Evolutionary conservation across 2,113 vertebrate genomes (phyloP).

Genomic region (Pampusana beccarii): DNA sequence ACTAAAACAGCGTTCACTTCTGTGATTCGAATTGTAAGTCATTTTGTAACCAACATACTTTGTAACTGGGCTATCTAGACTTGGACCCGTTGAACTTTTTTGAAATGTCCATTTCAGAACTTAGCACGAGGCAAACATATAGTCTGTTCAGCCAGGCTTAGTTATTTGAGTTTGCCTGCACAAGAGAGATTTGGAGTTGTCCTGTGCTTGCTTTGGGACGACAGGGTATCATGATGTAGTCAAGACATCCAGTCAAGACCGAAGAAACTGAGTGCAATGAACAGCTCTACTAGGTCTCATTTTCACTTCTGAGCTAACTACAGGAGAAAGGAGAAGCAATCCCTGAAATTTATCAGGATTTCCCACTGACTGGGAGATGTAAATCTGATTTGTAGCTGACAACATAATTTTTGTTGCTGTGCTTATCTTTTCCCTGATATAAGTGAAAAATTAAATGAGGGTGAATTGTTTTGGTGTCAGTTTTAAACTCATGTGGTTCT

Average conservation of each 20-base stretch:
- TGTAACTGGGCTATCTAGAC: not conserved
- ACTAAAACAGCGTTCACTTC: not conserved
- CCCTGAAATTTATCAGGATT: not conserved
- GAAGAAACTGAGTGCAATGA: not conserved
- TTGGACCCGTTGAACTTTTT: not conserved
- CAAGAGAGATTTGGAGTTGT: not conserved
- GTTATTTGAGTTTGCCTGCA: not conserved
- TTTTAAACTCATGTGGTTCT: not conserved
- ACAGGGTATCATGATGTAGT: fast-evolving
- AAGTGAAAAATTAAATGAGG: not conserved
- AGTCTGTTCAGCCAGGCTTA: not conserved
- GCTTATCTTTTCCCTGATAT: not conserved
- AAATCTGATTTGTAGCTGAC: not conserved
- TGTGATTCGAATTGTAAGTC: not conserved
- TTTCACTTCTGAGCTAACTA: not conserved
- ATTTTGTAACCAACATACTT: not conserved
- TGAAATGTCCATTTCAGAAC: not conserved
- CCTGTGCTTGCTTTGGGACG: not conserved
- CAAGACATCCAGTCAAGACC: not conserved
- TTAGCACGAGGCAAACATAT: fast-evolving
- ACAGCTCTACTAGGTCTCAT: not conserved
- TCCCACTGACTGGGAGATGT: not conserved
- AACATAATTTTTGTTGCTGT: not conserved
- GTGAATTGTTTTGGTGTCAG: not conserved
- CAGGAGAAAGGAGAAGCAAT: not conserved